Conservation (phyloP, 2,797 vertebrate genomes). For the Clarias platycephalus region DNA sequence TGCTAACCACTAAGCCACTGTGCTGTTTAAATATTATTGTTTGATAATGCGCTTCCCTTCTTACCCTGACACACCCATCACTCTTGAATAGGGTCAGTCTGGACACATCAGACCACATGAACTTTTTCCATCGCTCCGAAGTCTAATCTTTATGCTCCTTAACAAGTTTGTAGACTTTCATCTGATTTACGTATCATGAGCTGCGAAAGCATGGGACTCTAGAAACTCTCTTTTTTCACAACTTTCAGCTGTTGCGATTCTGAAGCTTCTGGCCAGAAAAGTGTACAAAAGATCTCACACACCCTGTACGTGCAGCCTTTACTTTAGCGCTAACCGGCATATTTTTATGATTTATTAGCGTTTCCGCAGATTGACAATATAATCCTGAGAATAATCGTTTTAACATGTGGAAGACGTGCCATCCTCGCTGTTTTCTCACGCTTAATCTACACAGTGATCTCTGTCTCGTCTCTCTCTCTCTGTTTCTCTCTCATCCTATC, state of each 20-base stretch:
- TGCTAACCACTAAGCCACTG: no score
- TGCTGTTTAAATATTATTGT: no score
- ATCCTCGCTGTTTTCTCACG: slow-evolving; percentile 68
- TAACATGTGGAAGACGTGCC: neutral
- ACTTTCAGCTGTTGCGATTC: neutral
- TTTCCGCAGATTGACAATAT: neutral
- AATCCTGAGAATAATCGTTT: neutral
- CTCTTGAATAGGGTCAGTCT: no score
- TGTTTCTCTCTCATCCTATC: slow-evolving; percentile 19
- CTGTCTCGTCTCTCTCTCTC: slow-evolving; percentile 36
- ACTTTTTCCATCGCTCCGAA: neutral
- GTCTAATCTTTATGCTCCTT: no score
- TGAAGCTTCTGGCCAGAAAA: neutral
- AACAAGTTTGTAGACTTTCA: no score
- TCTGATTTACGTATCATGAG: neutral
- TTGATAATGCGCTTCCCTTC: no score
- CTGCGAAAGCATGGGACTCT: neutral
- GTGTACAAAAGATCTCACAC: neutral
- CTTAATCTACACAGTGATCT: slow-evolving; percentile 76
- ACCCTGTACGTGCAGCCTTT: neutral
- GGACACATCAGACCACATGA: no score
- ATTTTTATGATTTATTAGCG: neutral
- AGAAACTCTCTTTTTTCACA: neutral
- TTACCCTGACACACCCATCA: no score
- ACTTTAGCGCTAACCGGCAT: neutral